Evolutionary conservation across 1,140 invertebrate genomes (phyloP), one percentile per base, ranked within the genome.

Genomic region (Meteorus sp.): DNA sequence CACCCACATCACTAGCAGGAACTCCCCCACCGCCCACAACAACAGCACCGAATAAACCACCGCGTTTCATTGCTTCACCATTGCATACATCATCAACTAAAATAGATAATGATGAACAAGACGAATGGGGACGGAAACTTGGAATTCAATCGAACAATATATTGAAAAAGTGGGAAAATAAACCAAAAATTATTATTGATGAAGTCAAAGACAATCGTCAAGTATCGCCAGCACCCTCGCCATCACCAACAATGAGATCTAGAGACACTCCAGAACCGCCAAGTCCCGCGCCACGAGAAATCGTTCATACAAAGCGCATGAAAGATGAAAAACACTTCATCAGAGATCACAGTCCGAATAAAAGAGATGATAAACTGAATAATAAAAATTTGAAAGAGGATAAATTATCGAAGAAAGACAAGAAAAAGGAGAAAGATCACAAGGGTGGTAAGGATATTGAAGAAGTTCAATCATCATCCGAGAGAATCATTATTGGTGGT

Each of bases 71-170:
- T 25, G 23, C 13, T 9, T 20, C 45, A 25, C 20, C 23, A 25
- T 8, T 13, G 23, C 23, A 20, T 4, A n/a, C 2, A 29, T 6
- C 60, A 55, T 64, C 76, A 15, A 54, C 64, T 9, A 81, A 80
- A 60, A 54, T 62, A 9, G 74, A 72, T 41, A 65, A 72, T 71
- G 78, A 62, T 9, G 63, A 82, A 63, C 78, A 86, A 61, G 89
- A 93, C 74, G 91, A 93, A 70, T 93, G 90, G 91, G 90, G 90
- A 44, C 85, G 88, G 48, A 93, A 93, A 75, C 80, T 93, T 11
- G 87, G 88, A 29, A 86, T 87, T 62, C 81, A 84, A 60, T 62
- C 71, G 3, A 76, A 71, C 57, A 76, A 66, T 23, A 63, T 64
- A 5, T 54, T 75, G 31, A 80, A 77, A 55, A 78, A 76, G 39